Evolutionary conservation across 2,113 vertebrate genomes (phyloP), one percentile per base, ranked within the genome.

Genomic region (Urocolius indicus): DNA sequence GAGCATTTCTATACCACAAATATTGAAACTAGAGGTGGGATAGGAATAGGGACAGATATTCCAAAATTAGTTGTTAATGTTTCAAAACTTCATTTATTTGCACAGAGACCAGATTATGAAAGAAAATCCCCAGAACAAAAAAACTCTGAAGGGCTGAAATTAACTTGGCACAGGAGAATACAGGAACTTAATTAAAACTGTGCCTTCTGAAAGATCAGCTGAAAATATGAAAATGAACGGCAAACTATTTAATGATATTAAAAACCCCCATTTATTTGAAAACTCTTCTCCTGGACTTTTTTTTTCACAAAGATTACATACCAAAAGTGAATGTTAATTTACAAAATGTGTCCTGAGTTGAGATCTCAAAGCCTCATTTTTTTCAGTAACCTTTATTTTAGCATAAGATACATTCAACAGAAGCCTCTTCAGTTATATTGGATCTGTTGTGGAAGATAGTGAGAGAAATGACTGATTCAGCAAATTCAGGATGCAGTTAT

Each of bases 391-490:
- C 24, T 67, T 32, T 52, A 27, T 19, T 75, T 36, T 51, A 41
- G 27, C 5, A 5, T 4, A n/a, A 52, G 9, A 27, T 13, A 7
- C 21, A 48, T 30, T 9, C 63, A 43, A 23, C 13, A 59, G 45
- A 76, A 91, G 27, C n/a, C 10, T 3, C 10, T 19, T 63, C 46
- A 5, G 10, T 55, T 65, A 16, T n/a, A 87, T 74, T 43, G 24
- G n/a, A 13, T 27, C 12, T 55, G 0, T 9, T 0, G 2, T 14
- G n/a, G 52, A 43, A 45, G 21, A 13, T 0, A 48, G 19, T 6
- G 51, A 62, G 32, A 29, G 23, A 27, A 67, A 21, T 11, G 51
- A 32, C 6, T 36, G 62, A 32, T 5, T 15, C 49, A 81, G 21
- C 4, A 62, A 49, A 74, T 13, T 4, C 8, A 61, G 23, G 43